Evolutionary conservation across 2,888 invertebrate species (phyloP), one percentile per base, ranked within the genome.

Genomic region (Muschampia plurimacula): DNA sequence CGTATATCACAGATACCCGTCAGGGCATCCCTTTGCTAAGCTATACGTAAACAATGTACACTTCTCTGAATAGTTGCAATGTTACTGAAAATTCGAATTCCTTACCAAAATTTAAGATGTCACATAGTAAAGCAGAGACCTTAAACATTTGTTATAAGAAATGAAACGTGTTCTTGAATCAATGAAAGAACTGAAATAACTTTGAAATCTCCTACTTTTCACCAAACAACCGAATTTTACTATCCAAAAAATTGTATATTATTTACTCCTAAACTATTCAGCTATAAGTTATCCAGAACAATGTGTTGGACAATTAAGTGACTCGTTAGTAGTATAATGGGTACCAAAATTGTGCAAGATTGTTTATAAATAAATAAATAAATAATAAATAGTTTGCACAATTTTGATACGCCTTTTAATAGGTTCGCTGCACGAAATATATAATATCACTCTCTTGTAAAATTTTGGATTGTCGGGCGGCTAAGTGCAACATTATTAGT

Each of bases 261-360:
- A 80, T 84, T 86, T 82, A 87, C 82, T 83, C 86, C 86, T 90
- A 90, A 85, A 88, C 87, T 87, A 89, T 86, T 85, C 84, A 85
- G 84, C 82, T 83, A 93, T 94, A 94, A 94, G 94, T 93, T 93
- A 94, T 94, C 93, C 94, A 94, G 94, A 94, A 94, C 93, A 92
- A 83, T 93, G 83, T 76, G 52, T 52, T 66, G 64, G 66, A 75
- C 74, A 73, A 60, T 62, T 63, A 9, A 59, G 59, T 68, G 63
- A 44, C 32, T 63, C 70, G 52, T n/a, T 5, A 39, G 28, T 46
- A 32, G 46, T 22, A 39, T 39, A 28, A 44, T 65, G 13, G 59
- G 32, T 28, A 41, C 10, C 57, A 67, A 63, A 63, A 72, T 57
- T 57, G 72, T 63, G 39, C 67, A 67, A 22, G 0, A 32, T 13